Conservation (phyloP, 1,140 invertebrate genomes). For the Rhagoletis pomonella region DNA sequence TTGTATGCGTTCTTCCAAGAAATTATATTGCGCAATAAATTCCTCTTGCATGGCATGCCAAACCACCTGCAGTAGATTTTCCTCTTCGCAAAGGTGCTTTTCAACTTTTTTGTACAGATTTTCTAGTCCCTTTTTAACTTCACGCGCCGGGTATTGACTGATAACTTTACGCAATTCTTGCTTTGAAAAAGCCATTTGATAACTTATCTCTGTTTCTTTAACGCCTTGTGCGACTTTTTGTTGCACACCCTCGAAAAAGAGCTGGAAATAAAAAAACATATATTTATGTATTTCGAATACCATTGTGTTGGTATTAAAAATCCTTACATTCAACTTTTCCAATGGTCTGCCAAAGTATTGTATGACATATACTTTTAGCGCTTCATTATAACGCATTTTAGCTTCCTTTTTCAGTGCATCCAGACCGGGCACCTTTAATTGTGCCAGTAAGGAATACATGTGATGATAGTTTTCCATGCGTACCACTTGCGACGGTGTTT, state of each 20-base stretch:
- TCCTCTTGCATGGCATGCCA: conserved; percentile 99
- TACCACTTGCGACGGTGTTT: conserved; percentile 95
- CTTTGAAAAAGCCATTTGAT: conserved; percentile 98
- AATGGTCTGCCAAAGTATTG: conserved; percentile 95
- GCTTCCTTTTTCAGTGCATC: conserved; percentile 93
- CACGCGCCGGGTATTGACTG: conserved; percentile 94
- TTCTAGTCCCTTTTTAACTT: conserved; percentile 97
- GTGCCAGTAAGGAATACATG: conserved; percentile 89
- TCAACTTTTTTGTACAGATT: conserved; percentile 97
- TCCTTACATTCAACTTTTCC: conserved; percentile 92
- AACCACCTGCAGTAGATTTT: conserved; percentile 95
- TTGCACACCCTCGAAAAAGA: conserved; percentile 97
- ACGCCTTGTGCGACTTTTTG: conserved; percentile 93
- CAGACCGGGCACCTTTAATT: conserved; percentile 93
- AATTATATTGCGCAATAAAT: conserved; percentile 97
- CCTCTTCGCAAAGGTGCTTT: conserved; percentile 96
- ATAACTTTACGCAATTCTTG: conserved; percentile 97
- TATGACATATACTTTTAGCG: conserved; percentile 92
- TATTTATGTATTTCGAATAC: not conserved
- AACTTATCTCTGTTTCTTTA: conserved; percentile 97
- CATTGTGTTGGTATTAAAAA: not conserved
- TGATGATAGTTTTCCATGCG: conserved; percentile 99
- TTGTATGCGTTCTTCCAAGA: conserved; percentile 94
- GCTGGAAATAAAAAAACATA: conserved; percentile 76
- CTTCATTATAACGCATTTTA: conserved; percentile 93